Percentiles rank a stretch among this genome's conserved stretches.
Evolutionary conservation across 2,113 vertebrate genomes (phyloP).

Genomic region (human): DNA sequence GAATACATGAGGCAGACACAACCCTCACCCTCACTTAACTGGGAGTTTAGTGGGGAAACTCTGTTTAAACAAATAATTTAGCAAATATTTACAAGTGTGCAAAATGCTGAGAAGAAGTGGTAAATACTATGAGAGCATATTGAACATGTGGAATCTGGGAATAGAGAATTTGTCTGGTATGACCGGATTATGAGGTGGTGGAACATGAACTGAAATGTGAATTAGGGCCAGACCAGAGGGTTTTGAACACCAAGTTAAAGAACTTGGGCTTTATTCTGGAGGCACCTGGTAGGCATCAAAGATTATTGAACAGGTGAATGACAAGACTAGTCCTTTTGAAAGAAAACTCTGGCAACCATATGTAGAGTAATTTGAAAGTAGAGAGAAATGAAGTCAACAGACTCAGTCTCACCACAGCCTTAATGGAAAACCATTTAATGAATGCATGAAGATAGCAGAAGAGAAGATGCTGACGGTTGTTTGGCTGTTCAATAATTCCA

Average conservation of each 20-base stretch:
- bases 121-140: neutral
- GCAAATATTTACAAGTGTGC: slow-evolving; percentile 38
- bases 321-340: slow-evolving; percentile 69
- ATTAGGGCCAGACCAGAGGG: slow-evolving; percentile 46
- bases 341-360: slow-evolving; percentile 73
- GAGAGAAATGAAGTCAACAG: neutral
- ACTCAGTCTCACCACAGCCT: neutral
- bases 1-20: neutral
- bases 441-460: neutral
- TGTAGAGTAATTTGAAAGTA: slow-evolving; percentile 59
- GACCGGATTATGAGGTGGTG: slow-evolving; percentile 58
- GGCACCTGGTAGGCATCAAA: slow-evolving; percentile 75
- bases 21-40: too few species aligned
- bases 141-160: slow-evolving; percentile 16
- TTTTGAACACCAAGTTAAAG: slow-evolving; percentile 29
- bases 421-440: neutral
- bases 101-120: neutral
- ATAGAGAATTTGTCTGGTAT: slow-evolving; percentile 20
- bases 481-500: neutral
- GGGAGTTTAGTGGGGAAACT: neutral
- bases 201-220: slow-evolving; percentile 62
- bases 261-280: slow-evolving; percentile 63
- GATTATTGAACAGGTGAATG: slow-evolving; percentile 76
- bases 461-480: neutral
- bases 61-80: neutral